Evolutionary conservation across 1,140 invertebrate species (phyloP), one percentile per base, ranked within the genome.

Genomic region (Formica exsecta): DNA sequence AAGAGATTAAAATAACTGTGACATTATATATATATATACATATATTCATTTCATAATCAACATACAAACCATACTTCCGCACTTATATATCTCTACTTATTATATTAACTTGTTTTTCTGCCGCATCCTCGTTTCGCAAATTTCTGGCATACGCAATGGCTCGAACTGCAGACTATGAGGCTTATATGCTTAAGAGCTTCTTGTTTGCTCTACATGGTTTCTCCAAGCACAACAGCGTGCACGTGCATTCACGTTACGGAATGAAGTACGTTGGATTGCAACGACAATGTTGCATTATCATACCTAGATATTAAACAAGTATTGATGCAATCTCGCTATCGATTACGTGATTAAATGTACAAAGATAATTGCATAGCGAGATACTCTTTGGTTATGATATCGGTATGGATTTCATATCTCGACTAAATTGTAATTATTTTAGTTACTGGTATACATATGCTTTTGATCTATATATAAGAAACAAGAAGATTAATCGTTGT

Each of bases 141-240:
- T 83, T 83, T 83, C 68, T 54, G 73, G 76, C 51, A 62, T 83
- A 73, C 71, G 38, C 51, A 36, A 70, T 8, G 36, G 8, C 9
- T 71, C 22, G 32, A 54, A 32, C 57, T 57, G 59, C 66, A 62
- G 44, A 73, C 70, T 80, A 89, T 64, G 88, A 89, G 75, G 54
- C 70, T 16, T 89, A 84, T 79, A 75, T 89, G 66, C 86, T 89
- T 89, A 89, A 70, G 71, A 87, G 73, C 73, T 70, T 87, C 85
- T 76, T 90, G 88, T 87, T 90, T 90, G 80, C 70, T 59, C 88
- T 75, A 70, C 80, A 64, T 41, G 61, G 48, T 54, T 57, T 80
- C 77, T 87, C 66, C 59, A 76, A 79, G 38, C 62, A 44, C 61
- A 51, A 38, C 66, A 7, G 64, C 88, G 70, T 68, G 84, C 32